Conservation (phyloP, 2,888 invertebrate genomes). For the Meloe dianella region DNA sequence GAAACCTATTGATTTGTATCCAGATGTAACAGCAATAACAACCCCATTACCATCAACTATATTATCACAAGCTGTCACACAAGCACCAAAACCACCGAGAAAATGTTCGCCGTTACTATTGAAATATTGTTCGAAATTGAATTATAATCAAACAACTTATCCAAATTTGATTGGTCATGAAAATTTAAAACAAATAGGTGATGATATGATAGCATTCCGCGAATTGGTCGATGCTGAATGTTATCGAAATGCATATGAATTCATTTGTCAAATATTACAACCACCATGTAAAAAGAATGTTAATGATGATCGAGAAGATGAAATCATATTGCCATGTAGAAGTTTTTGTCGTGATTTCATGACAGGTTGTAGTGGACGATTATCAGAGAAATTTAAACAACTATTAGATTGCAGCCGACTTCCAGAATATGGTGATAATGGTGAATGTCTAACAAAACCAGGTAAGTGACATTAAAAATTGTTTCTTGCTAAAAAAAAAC, state of each 20-base stretch:
- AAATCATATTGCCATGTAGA: conserved; percentile 75
- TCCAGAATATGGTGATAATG: conserved; percentile 78
- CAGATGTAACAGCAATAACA: conserved; percentile 55
- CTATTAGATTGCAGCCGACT: conserved; percentile 79
- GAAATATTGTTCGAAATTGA: conserved; percentile 72
- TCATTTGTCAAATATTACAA: conserved; percentile 85
- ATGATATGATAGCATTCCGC: conserved; percentile 81
- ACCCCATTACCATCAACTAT: conserved; percentile 55
- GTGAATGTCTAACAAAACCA: conserved; percentile 78
- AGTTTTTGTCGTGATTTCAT: conserved; percentile 86
- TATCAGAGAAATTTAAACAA: conserved; percentile 73
- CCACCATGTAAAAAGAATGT: conserved; percentile 68
- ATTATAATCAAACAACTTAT: conserved; percentile 82
- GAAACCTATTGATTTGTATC: conserved; percentile 60
- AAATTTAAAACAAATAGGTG: conserved; percentile 67
- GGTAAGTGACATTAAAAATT: conserved; percentile 58
- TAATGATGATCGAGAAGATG: conserved; percentile 59
- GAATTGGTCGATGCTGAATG: conserved; percentile 92
- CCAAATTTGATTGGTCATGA: conserved; percentile 80
- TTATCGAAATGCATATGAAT: conserved; percentile 85
- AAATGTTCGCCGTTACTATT: conserved; percentile 73
- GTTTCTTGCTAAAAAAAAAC: background rate
- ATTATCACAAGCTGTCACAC: conserved; percentile 59
- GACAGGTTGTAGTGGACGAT: conserved; percentile 78
- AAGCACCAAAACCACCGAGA: conserved; percentile 68